A percentile compares a stretch with the other conserved stretches of the same genome.
These are phyloP conservation scores for Lepidurus packardi DNA, from an alignment of 1,140 invertebrate genomes.

Conservation along the genomic window DNA sequence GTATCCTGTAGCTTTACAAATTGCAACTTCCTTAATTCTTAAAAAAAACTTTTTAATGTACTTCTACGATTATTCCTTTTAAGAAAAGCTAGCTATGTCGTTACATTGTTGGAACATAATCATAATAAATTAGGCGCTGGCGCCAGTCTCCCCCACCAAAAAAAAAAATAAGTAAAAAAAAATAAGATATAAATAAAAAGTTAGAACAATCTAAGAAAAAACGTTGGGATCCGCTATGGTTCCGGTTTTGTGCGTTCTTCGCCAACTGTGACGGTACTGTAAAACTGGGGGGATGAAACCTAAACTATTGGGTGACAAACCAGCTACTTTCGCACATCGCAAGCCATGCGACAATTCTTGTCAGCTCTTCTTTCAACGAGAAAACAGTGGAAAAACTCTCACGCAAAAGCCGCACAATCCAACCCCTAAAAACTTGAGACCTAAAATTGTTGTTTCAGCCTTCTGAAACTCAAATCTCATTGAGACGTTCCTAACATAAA, in stretches of 20 bases:
- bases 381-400: constrained; percentile 19
- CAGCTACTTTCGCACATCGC: constrained; percentile 9
- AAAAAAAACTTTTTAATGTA: background rate
- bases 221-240: constrained; percentile 18
- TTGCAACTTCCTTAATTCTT: constrained; percentile 3
- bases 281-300: constrained; percentile 12
- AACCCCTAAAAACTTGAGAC: background rate
- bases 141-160: background rate
- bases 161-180: no score
- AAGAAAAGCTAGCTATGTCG: background rate
- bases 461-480: background rate
- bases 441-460: background rate
- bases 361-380: constrained; percentile 6
- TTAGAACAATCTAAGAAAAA: constrained; percentile 5
- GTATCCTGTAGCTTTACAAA: background rate
- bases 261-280: background rate
- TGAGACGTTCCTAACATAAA: background rate
- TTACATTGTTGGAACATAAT: background rate
- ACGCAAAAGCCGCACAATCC: background rate
- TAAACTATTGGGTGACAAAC: constrained; percentile 7
- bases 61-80: background rate
- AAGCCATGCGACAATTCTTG: constrained; percentile 21
- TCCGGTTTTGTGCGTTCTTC: constrained; percentile 13
- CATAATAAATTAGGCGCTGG: constrained; percentile 21
- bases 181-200: background rate